Conservation (phyloP, 2,797 vertebrate species). For the Silurus lanzhouensis region DNA sequence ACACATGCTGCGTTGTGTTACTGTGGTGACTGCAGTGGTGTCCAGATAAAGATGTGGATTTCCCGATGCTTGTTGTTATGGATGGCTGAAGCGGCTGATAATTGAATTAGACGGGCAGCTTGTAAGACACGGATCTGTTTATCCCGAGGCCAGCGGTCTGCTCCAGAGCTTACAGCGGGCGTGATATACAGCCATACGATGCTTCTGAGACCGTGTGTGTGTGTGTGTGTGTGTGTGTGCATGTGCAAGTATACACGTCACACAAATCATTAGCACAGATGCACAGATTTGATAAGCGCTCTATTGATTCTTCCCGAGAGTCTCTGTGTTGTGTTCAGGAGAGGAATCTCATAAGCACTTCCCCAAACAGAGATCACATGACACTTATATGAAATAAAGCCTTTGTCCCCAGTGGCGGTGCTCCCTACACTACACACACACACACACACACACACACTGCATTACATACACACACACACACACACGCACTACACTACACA, state of each 20-base stretch:
- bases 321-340: not conserved
- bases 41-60: not conserved
- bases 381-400: not conserved
- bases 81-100: not conserved
- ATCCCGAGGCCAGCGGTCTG: not conserved
- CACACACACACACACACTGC: no score
- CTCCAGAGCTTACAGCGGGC: not conserved
- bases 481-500: no score
- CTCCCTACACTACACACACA: no score
- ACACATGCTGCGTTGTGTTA: not conserved
- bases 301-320: not conserved
- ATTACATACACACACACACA: no score
- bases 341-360: not conserved
- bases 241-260: not conserved
- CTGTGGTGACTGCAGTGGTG: no score
- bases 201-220: not conserved
- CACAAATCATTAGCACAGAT: not conserved
- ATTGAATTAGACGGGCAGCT: conserved; percentile 2
- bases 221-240: not conserved
- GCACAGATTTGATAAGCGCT: not conserved
- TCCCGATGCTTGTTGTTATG: not conserved
- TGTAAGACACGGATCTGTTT: not conserved
- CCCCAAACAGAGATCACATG: not conserved
- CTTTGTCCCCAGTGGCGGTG: not conserved
- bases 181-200: no score